A percentile compares a stretch with the other conserved stretches of the same genome.
Evolutionary conservation across 2,888 invertebrate species (phyloP).

Genomic region (Kuschelorhynchus macadamiae): DNA sequence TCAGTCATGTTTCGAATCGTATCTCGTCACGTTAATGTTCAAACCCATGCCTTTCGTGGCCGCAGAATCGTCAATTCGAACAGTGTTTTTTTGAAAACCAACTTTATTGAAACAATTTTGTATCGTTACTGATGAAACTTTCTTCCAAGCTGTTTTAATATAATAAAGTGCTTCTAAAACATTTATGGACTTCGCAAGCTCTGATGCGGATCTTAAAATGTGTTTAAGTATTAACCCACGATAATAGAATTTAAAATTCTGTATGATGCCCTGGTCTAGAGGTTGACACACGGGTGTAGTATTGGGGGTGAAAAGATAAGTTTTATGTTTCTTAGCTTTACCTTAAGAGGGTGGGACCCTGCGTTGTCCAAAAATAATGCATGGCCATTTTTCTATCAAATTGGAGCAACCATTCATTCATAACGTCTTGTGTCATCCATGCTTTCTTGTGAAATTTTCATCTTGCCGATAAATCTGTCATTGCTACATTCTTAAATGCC

Average conservation of each 20-base stretch:
- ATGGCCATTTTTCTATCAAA: not conserved
- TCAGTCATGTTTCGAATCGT: slow-evolving; percentile 23
- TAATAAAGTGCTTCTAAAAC: slow-evolving; percentile 29
- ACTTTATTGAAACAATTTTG: slow-evolving; percentile 39
- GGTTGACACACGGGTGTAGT: slow-evolving; percentile 30
- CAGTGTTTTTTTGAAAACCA: slow-evolving; percentile 32
- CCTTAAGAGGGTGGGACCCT: slow-evolving; percentile 38
- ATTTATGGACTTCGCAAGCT: slow-evolving; percentile 17
- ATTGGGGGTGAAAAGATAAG: slow-evolving; percentile 33
- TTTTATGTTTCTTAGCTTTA: slow-evolving; percentile 27
- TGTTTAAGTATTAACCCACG: slow-evolving; percentile 13
- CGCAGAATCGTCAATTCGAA: slow-evolving; percentile 24
- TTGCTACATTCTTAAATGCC: slow-evolving; percentile 28
- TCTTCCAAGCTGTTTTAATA: slow-evolving; percentile 28
- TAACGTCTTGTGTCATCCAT: slow-evolving; percentile 40
- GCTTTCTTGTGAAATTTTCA: slow-evolving; percentile 33
- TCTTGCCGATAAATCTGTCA: slow-evolving; percentile 26
- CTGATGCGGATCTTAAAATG: slow-evolving; percentile 28
- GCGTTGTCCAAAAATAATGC: slow-evolving; percentile 23
- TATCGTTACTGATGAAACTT: slow-evolving; percentile 28
- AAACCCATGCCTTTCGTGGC: slow-evolving; percentile 22
- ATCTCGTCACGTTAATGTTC: slow-evolving; percentile 32
- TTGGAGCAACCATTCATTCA: slow-evolving; percentile 28
- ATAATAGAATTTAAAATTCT: slow-evolving; percentile 34
- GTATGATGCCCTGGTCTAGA: slow-evolving; percentile 1